Conservation (phyloP, 2,888 invertebrate species). For the Schizaphis graminum region DNA sequence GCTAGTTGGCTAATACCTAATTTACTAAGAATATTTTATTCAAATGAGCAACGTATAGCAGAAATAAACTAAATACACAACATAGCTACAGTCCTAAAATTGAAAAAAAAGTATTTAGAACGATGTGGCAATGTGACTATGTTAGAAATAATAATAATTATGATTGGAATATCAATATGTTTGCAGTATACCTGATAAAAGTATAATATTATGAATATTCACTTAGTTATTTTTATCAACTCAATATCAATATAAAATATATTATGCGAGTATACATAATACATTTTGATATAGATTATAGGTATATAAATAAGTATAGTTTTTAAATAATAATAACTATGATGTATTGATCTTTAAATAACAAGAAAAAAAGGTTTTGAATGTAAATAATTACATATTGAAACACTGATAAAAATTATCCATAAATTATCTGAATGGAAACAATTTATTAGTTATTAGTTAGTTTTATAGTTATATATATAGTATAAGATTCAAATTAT, state of each 20-base stretch:
- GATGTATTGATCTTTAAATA: neutral
- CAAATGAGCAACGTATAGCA: neutral
- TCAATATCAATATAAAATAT: neutral
- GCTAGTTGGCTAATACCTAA: neutral
- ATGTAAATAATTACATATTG: neutral
- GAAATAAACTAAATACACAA: neutral
- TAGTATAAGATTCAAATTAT: neutral
- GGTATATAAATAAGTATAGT: too few species aligned
- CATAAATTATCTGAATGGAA: neutral
- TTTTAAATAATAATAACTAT: too few species aligned
- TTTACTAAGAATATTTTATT: neutral
- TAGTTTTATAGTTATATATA: neutral
- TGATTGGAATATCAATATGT: neutral
- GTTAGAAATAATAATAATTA: neutral
- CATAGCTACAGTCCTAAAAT: neutral
- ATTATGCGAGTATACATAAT: too few species aligned
- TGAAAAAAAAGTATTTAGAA: neutral
- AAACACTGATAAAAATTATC: neutral
- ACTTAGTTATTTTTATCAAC: neutral
- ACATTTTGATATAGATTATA: too few species aligned
- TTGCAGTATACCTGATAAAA: neutral
- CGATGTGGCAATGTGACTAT: neutral
- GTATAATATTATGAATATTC: neutral
- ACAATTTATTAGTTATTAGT: neutral
- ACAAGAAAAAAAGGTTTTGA: neutral